A percentile compares a stretch with the other conserved stretches of the same genome.
These are phyloP conservation scores for Rhadinocentrus ornatus DNA, from an alignment of 2,797 vertebrate species.

Conservation along the genomic window DNA sequence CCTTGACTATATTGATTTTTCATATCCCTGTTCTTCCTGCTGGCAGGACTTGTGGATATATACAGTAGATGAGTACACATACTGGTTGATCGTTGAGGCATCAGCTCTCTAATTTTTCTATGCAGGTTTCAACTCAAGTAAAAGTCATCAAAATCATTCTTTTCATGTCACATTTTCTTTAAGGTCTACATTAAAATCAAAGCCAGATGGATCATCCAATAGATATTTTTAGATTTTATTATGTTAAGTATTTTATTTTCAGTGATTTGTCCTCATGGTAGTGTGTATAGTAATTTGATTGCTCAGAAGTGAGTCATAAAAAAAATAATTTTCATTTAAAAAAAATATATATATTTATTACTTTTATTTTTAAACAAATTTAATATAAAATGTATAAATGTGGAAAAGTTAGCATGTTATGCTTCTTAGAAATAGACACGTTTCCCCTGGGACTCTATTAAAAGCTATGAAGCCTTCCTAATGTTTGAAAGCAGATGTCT, in stretches of 20 bases:
- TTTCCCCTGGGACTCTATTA: slow-evolving; percentile 62
- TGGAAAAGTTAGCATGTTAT: slow-evolving; percentile 23
- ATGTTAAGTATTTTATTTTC: too few species aligned
- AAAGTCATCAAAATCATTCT: slow-evolving; percentile 3
- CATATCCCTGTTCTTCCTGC: slow-evolving; percentile 34
- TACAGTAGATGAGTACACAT: slow-evolving; percentile 45
- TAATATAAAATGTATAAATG: slow-evolving; percentile 35
- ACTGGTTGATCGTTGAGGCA: slow-evolving; percentile 25
- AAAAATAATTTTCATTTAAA: too few species aligned
- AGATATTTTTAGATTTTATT: too few species aligned
- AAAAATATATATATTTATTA: neutral
- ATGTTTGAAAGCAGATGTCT: slow-evolving; percentile 74
- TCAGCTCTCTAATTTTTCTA: neutral
- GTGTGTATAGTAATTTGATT: slow-evolving; percentile 1
- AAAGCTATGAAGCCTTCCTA: slow-evolving; percentile 62
- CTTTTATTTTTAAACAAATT: slow-evolving; percentile 4
- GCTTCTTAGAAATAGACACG: slow-evolving; percentile 39
- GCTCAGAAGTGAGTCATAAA: too few species aligned
- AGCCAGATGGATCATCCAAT: slow-evolving; percentile 3
- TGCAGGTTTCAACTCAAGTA: too few species aligned
- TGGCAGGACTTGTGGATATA: slow-evolving; percentile 35
- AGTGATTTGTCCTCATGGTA: neutral
- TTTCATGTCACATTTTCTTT: neutral
- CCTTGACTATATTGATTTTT: slow-evolving; percentile 69
- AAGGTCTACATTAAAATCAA: too few species aligned